Percentiles rank a stretch among this genome's conserved stretches.
Conservation (phyloP, 2,888 invertebrate genomes). For the Lithophane semibrunnea region DNA sequence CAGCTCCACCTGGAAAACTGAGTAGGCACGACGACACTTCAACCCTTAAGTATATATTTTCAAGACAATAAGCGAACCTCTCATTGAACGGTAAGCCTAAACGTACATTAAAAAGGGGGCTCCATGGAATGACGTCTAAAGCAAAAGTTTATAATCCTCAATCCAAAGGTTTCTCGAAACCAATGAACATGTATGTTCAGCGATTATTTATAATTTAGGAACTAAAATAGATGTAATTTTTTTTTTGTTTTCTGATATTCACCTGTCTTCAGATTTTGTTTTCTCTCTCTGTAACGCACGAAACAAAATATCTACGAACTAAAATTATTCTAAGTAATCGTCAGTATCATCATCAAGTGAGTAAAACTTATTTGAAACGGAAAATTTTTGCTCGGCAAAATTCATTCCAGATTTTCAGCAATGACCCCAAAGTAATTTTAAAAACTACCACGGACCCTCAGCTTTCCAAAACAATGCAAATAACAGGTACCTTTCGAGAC, state of each 20-base stretch:
- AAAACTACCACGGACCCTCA: background rate
- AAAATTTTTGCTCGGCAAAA: background rate
- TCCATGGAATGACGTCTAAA: background rate
- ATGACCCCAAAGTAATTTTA: background rate
- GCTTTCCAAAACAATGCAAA: background rate
- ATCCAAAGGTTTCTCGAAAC: background rate
- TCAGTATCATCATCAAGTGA: too few relatives aligned
- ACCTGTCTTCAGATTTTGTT: background rate
- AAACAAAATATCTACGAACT: background rate
- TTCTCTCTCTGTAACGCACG: background rate
- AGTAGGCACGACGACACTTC: background rate
- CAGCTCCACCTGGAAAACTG: too few relatives aligned
- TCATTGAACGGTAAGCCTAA: background rate
- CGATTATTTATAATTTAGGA: background rate
- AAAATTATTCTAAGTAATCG: background rate
- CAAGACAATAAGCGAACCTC: too few relatives aligned
- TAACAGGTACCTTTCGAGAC: background rate
- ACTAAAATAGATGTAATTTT: background rate
- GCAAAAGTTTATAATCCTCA: background rate
- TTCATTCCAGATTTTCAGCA: background rate
- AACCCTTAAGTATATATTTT: too few relatives aligned
- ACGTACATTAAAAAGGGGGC: background rate
- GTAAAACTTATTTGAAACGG: background rate
- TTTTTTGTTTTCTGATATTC: background rate
- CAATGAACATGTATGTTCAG: background rate